phyloP scores from a whole-genome alignment of 1,140 invertebrate genomes.

The Drosophila biarmipes region DNA sequence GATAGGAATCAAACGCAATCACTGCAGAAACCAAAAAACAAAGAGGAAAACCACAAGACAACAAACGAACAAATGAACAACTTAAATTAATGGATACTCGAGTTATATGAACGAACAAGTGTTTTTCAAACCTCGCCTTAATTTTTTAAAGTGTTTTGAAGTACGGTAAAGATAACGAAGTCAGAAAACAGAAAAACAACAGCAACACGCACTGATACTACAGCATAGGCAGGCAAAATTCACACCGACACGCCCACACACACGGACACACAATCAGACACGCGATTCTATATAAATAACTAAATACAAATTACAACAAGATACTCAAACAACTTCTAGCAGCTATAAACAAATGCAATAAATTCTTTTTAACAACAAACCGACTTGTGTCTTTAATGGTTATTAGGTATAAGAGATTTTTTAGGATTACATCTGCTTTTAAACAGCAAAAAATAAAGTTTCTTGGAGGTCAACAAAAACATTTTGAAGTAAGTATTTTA shows the following conservation, averaged over 20 bases:
- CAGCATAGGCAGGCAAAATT: slow-evolving; percentile 49
- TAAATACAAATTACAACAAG: slow-evolving; percentile 59
- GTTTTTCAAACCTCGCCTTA: slow-evolving; percentile 67
- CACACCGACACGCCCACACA: slow-evolving; percentile 36
- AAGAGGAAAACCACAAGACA: slow-evolving; percentile 13
- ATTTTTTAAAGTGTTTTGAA: slow-evolving; percentile 65
- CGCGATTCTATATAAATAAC: slow-evolving; percentile 29
- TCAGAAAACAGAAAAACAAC: slow-evolving; percentile 15
- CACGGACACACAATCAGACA: slow-evolving; percentile 34
- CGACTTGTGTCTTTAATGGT: not conserved
- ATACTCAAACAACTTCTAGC: slow-evolving; percentile 64
- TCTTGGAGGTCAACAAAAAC: too few species aligned
- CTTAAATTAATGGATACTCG: slow-evolving; percentile 42
- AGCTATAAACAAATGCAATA: slow-evolving; percentile 65
- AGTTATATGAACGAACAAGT: slow-evolving; percentile 46
- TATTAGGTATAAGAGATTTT: too few species aligned
- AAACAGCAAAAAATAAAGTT: too few species aligned
- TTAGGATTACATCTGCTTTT: too few species aligned
- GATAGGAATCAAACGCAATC: slow-evolving; percentile 61
- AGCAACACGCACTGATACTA: slow-evolving; percentile 54
- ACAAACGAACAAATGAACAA: slow-evolving; percentile 39
- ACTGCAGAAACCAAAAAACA: slow-evolving; percentile 54
- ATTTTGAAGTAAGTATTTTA: too few species aligned
- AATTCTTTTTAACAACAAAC: slow-evolving; percentile 61
- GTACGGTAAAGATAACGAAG: slow-evolving; percentile 26